Conservation (phyloP, 2,888 invertebrate genomes). For the Ephialtes manifestator region DNA sequence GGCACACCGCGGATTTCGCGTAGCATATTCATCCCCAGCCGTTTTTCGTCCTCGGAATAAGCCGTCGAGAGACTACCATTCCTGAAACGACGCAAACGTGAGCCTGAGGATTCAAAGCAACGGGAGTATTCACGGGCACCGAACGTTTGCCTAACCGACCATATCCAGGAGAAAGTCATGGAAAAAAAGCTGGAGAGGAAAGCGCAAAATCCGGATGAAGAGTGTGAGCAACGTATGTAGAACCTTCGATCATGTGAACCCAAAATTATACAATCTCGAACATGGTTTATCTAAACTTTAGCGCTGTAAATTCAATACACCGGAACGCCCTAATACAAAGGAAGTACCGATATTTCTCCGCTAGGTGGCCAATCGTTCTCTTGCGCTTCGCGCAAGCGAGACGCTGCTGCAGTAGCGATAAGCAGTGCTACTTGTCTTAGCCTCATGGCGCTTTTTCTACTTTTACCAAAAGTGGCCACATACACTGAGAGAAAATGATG, state of each 20-base stretch:
- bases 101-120: slow-evolving; percentile 40
- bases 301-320: too few species aligned
- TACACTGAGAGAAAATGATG: too few species aligned
- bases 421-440: too few species aligned
- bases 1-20: slow-evolving; percentile 75
- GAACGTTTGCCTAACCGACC: slow-evolving; percentile 26
- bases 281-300: too few species aligned
- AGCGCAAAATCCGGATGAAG: slow-evolving; percentile 9
- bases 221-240: not conserved
- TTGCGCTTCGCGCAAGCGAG: too few species aligned
- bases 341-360: too few species aligned
- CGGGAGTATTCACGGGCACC: slow-evolving; percentile 12
- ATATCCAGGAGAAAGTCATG: slow-evolving; percentile 21
- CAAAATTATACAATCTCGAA: not conserved
- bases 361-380: too few species aligned
- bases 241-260: not conserved
- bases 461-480: too few species aligned
- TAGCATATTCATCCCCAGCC: slow-evolving; percentile 84
- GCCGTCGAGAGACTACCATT: slow-evolving; percentile 53
- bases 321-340: too few species aligned
- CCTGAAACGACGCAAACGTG: slow-evolving; percentile 19
- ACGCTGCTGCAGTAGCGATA: too few species aligned
- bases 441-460: too few species aligned
- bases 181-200: not conserved
- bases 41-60: slow-evolving; percentile 75